phyloP scores from a whole-genome alignment of 1,140 invertebrate species.

The Dendrolimus punctatus region DNA sequence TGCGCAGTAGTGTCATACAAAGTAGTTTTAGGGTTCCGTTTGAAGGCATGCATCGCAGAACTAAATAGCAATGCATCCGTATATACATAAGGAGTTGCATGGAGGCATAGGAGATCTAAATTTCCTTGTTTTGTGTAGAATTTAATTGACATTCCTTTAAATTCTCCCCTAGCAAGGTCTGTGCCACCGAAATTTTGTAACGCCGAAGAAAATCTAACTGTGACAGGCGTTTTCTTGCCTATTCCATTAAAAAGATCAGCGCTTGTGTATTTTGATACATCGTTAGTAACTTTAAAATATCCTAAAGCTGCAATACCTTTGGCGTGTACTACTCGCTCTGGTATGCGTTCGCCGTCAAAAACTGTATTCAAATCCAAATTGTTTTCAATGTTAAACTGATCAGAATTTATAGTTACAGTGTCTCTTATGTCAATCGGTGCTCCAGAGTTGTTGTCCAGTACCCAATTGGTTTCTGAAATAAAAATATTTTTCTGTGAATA shows the following conservation, averaged over 20 bases:
- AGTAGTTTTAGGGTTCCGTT: conserved; percentile 79
- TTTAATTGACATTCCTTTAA: conserved; percentile 79
- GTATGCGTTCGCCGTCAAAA: conserved; percentile 91
- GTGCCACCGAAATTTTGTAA: conserved; percentile 87
- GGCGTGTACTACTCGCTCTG: conserved; percentile 94
- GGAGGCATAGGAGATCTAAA: conserved; percentile 77
- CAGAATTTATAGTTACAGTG: conserved; percentile 48
- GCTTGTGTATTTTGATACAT: conserved; percentile 89
- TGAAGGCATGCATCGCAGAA: conserved; percentile 73
- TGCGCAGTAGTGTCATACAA: conserved; percentile 84
- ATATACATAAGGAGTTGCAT: conserved; percentile 79
- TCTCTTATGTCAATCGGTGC: conserved; percentile 80
- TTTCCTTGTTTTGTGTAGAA: conserved; percentile 84
- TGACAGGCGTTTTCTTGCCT: conserved; percentile 87
- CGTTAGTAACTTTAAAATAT: conserved; percentile 94
- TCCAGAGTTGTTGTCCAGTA: conserved; percentile 77
- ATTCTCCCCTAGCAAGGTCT: conserved; percentile 78
- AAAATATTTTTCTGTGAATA: neutral
- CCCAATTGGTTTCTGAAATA: conserved; percentile 57
- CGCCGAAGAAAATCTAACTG: conserved; percentile 82
- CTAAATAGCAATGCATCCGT: conserved; percentile 78
- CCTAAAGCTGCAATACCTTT: conserved; percentile 96
- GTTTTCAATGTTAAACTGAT: conserved; percentile 83
- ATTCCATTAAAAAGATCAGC: conserved; percentile 87
- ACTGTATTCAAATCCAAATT: conserved; percentile 89